phyloP scores from a whole-genome alignment of 2,113 vertebrate genomes.

The Alligator sinensis region DNA sequence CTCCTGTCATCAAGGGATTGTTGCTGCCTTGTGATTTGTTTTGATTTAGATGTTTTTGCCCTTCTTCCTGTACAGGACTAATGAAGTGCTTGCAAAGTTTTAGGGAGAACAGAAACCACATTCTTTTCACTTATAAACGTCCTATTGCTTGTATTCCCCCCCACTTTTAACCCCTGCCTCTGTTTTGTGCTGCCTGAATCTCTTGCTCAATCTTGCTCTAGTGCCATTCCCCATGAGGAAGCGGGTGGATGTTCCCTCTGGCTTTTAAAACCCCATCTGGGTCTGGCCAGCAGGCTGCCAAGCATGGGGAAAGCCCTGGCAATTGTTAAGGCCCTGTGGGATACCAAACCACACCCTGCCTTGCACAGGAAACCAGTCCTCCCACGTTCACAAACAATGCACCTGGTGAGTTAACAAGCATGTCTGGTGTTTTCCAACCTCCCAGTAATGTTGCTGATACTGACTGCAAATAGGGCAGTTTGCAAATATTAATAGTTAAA shows the following conservation, averaged over 20 bases:
- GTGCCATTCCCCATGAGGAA: background rate
- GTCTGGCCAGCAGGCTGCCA: background rate
- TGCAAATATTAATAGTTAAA: background rate
- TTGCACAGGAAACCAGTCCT: fast-evolving
- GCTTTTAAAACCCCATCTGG: background rate
- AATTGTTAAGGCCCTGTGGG: background rate
- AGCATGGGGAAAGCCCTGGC: background rate
- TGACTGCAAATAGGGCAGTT: background rate
- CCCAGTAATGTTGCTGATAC: background rate
- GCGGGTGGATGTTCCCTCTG: background rate
- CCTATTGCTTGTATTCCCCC: background rate
- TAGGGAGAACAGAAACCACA: background rate
- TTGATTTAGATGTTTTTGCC: constrained; percentile 43
- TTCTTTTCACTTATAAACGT: background rate
- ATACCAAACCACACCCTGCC: background rate
- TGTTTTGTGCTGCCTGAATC: fast-evolving
- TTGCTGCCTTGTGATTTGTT: constrained; percentile 55
- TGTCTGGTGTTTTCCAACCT: background rate
- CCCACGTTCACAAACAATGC: fast-evolving
- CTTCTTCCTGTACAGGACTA: background rate
- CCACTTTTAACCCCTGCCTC: background rate
- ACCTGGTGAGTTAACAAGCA: background rate
- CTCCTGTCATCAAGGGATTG: constrained; percentile 57
- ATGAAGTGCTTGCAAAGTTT: fast-evolving
- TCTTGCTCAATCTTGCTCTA: background rate